Conservation (phyloP, 2,113 vertebrate species). For the Emydura subglobosa region DNA sequence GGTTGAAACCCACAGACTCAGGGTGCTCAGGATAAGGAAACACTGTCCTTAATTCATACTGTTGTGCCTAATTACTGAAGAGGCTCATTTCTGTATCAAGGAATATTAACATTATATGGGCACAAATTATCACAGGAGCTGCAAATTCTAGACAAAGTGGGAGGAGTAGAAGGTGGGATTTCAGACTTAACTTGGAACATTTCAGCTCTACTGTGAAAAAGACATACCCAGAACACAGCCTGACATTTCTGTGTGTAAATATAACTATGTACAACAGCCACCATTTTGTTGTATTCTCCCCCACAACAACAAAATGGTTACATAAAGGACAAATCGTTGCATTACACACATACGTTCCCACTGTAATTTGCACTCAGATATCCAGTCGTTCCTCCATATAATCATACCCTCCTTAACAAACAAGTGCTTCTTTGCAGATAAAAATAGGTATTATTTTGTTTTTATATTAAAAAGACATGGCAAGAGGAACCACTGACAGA, state of each 20-base stretch:
- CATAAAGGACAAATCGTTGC: rapidly evolving
- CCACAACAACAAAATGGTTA: constrained; percentile 48
- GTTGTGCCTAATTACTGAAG: not conserved
- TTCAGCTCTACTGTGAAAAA: not conserved
- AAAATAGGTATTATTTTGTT: not conserved
- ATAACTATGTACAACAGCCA: not conserved
- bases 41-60: not conserved
- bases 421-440: not conserved
- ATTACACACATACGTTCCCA: not conserved
- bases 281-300: constrained; percentile 43
- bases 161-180: not conserved
- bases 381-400: not conserved
- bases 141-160: not conserved
- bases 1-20: not conserved
- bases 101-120: not conserved
- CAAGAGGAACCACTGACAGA: not conserved
- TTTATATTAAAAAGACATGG: not conserved
- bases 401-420: not conserved
- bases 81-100: not conserved
- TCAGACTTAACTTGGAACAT: not conserved
- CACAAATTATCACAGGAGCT: not conserved
- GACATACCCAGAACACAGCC: rapidly evolving
- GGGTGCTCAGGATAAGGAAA: not conserved
- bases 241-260: not conserved
- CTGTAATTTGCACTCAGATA: not conserved